These are phyloP conservation scores for Ptychodera flava DNA, from an alignment of 35 echinoderm and acorn worm species.

Conservation along the genomic window DNA sequence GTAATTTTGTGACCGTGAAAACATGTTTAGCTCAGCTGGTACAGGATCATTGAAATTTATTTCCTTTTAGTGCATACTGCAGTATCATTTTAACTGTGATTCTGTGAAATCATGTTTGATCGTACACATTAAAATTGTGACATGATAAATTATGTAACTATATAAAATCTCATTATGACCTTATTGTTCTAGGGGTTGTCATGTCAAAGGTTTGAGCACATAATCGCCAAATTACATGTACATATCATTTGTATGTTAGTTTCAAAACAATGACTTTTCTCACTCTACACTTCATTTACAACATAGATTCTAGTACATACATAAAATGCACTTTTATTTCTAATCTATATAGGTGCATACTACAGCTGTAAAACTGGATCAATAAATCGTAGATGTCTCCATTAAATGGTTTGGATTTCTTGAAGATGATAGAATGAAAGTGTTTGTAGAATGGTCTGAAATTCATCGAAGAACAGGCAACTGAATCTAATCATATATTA, in stretches of 20 bases:
- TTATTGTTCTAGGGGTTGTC: too few relatives aligned
- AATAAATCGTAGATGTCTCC: slow-evolving; percentile 44
- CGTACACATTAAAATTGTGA: too few relatives aligned
- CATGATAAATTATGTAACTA: too few relatives aligned
- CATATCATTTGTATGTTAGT: neutral
- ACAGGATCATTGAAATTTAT: too few relatives aligned
- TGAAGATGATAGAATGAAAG: slow-evolving; percentile 49
- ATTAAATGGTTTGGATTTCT: slow-evolving; percentile 57
- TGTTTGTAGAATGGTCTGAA: slow-evolving; percentile 55
- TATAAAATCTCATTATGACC: too few relatives aligned
- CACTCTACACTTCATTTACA: too few relatives aligned
- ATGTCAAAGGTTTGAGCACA: too few relatives aligned
- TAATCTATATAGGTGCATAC: slow-evolving; percentile 40
- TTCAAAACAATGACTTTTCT: neutral
- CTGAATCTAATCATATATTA: neutral
- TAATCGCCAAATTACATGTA: neutral
- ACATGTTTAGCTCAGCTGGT: too few relatives aligned
- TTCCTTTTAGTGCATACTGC: too few relatives aligned
- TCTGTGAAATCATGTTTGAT: too few relatives aligned
- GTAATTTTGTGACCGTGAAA: too few relatives aligned
- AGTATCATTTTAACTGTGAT: too few relatives aligned
- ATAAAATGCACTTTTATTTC: neutral
- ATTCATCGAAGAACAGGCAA: slow-evolving; percentile 43
- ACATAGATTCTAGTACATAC: neutral
- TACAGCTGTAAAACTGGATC: slow-evolving; percentile 69